Evolutionary conservation across 2,888 invertebrate genomes (phyloP).

Genomic region (Diogma glabrata): DNA sequence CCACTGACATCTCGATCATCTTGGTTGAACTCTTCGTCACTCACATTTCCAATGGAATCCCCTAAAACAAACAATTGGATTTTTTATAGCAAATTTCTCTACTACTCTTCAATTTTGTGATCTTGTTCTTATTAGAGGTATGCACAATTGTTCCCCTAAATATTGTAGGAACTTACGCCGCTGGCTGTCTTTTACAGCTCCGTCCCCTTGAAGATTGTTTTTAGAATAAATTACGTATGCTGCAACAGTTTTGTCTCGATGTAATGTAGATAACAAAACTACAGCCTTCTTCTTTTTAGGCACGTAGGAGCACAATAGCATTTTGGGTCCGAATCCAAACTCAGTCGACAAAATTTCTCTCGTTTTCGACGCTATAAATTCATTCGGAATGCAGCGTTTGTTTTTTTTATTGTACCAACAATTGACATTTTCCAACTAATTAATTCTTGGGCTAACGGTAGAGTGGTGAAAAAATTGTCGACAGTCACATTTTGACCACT

Average conservation of each 20-base stretch:
- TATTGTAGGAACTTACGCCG: not conserved
- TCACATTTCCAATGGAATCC: too few relatives aligned
- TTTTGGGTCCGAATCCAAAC: not conserved
- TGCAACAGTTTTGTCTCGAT: not conserved
- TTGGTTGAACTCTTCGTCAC: too few relatives aligned
- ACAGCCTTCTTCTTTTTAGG: not conserved
- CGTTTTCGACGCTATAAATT: not conserved
- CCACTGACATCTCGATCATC: too few relatives aligned
- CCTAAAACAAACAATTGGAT: too few relatives aligned
- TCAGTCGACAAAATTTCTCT: not conserved
- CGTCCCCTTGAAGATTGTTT: too few relatives aligned
- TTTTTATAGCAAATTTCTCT: too few relatives aligned
- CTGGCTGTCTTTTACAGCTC: too few relatives aligned
- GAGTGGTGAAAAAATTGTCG: not conserved
- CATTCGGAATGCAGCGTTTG: too few relatives aligned
- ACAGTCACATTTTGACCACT: not conserved
- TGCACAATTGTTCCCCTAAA: not conserved
- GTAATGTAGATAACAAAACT: not conserved
- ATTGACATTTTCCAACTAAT: not conserved
- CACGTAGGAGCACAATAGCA: not conserved
- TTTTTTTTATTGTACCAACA: not conserved
- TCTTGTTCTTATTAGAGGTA: not conserved
- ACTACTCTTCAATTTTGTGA: not conserved
- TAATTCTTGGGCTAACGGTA: not conserved
- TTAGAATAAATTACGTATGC: not conserved